Percentiles rank a stretch among this genome's conserved stretches.
Conservation (phyloP, 2,888 invertebrate species). For the Eupithecia centaureata region DNA sequence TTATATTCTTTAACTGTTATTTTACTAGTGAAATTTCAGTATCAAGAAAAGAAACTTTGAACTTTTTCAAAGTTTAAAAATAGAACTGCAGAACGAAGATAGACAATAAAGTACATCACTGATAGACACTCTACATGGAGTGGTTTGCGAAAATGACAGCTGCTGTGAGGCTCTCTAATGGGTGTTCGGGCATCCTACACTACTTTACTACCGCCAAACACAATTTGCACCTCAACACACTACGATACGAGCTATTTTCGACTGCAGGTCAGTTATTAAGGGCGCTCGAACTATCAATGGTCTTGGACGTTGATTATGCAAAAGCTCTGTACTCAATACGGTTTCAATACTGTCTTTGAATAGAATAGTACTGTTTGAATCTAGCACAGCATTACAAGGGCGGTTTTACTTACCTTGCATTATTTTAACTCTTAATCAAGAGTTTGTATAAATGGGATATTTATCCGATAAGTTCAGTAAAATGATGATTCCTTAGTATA, state of each 20-base stretch:
- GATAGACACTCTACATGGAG: slow-evolving; percentile 15
- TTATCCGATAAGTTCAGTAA: no score
- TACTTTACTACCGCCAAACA: slow-evolving; percentile 26
- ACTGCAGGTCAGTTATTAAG: slow-evolving; percentile 23
- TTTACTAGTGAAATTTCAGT: no score
- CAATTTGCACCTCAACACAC: slow-evolving; percentile 38
- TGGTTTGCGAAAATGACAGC: slow-evolving; percentile 69
- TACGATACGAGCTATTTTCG: slow-evolving; percentile 31
- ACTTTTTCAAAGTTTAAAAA: not conserved
- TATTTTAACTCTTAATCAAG: no score
- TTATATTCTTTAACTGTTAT: no score
- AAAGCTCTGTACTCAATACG: slow-evolving; percentile 29
- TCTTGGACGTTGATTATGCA: slow-evolving; percentile 37
- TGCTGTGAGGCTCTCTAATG: slow-evolving; percentile 61
- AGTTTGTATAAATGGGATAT: no score
- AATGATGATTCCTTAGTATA: no score
- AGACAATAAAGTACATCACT: slow-evolving; percentile 26
- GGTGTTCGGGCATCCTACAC: slow-evolving; percentile 51
- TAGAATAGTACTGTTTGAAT: not conserved
- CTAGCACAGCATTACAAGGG: not conserved
- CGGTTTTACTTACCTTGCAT: not conserved
- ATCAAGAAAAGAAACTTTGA: not conserved
- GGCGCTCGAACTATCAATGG: slow-evolving; percentile 34
- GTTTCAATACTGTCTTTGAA: slow-evolving; percentile 8
- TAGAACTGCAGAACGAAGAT: not conserved